phyloP scores from a whole-genome alignment of 2,888 invertebrate genomes.

The Serrognathus titanus region DNA sequence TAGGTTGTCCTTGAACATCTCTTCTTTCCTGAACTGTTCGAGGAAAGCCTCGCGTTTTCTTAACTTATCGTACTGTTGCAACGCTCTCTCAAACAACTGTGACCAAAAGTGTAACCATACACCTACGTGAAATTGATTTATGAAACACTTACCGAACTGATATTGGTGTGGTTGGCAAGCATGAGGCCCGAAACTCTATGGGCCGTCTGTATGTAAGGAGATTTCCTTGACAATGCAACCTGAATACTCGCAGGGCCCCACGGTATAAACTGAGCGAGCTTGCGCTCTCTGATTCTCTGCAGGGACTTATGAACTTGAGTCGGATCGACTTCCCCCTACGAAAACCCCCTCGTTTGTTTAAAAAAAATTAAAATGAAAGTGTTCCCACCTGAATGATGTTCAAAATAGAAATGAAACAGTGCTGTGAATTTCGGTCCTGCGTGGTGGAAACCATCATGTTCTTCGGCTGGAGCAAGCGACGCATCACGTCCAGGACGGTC shows the following conservation, averaged over 20 bases:
- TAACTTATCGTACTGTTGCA: slow-evolving; percentile 92
- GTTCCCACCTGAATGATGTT: slow-evolving; percentile 85
- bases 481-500: slow-evolving; percentile 96
- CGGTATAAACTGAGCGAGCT: slow-evolving; percentile 92
- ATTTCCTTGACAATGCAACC: slow-evolving; percentile 91
- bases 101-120: too few relatives aligned
- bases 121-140: too few relatives aligned
- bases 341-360: slow-evolving; percentile 19
- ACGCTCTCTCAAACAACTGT: slow-evolving; percentile 88
- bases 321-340: slow-evolving; percentile 93
- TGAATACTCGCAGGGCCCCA: slow-evolving; percentile 98
- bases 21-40: slow-evolving; percentile 93
- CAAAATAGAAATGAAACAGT: slow-evolving; percentile 94
- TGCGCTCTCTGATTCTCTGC: slow-evolving; percentile 90
- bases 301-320: slow-evolving; percentile 97
- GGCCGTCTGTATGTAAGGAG: slow-evolving; percentile 91
- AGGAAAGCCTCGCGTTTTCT: slow-evolving; percentile 94
- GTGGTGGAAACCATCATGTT: slow-evolving; percentile 99
- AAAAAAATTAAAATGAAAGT: background rate
- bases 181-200: slow-evolving; percentile 96
- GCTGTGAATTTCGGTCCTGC: slow-evolving; percentile 79
- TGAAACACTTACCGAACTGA: slow-evolving; percentile 73
- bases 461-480: slow-evolving; percentile 92
- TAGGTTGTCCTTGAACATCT: slow-evolving; percentile 88
- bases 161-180: slow-evolving; percentile 98